Evolutionary conservation across 2,113 vertebrate species (phyloP).

Genomic region (Pelecanoides urinatrix): DNA sequence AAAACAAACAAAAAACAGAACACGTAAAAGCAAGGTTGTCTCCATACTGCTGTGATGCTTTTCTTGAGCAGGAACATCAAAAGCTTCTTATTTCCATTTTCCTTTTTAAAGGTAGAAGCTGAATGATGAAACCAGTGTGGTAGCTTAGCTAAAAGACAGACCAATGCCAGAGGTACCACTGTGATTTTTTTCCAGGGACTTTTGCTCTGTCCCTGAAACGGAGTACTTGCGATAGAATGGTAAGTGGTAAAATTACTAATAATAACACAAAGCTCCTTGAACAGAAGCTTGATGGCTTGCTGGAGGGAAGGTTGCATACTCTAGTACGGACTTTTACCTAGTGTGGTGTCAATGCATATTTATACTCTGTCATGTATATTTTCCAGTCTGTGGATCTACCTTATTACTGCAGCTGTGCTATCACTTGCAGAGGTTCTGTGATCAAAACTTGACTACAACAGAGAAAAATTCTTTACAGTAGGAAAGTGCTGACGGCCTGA

Average conservation of each 20-base stretch:
- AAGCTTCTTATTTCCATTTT: neutral
- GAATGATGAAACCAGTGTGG: neutral
- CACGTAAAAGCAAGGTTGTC: neutral
- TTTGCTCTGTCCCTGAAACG: neutral
- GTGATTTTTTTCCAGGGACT: neutral
- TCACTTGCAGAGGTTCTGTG: neutral
- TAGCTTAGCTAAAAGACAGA: neutral
- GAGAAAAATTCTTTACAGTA: neutral
- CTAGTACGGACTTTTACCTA: neutral
- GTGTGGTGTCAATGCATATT: neutral
- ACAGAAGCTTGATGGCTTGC: neutral
- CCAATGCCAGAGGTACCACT: neutral
- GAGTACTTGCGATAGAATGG: neutral
- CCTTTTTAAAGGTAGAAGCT: neutral
- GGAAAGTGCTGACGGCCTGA: neutral
- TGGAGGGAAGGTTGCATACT: neutral
- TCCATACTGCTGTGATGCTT: neutral
- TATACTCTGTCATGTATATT: neutral
- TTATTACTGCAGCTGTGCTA: neutral
- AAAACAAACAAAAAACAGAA: fast-evolving
- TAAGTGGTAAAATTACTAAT: neutral
- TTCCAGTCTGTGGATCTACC: neutral
- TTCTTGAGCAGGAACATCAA: neutral
- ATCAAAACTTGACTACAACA: neutral
- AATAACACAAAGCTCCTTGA: neutral